Base-by-base conservation (phyloP, 2,888 invertebrate species). In the Acrocyrtus sp. region DNA sequence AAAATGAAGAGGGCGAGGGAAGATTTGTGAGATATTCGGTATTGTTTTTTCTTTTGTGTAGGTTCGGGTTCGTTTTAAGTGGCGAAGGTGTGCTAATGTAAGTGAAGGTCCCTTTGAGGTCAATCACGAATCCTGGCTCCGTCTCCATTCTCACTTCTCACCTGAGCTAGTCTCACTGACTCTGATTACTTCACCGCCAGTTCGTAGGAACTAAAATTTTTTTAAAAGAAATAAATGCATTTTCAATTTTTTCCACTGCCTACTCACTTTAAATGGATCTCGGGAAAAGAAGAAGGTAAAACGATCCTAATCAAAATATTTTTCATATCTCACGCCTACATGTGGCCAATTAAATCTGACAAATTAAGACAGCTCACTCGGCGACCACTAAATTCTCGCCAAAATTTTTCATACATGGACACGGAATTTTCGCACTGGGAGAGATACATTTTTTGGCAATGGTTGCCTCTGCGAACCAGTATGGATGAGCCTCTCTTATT, bases 91-190 rank as follows among this genome's bases (percentile, higher is more conserved):
- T 34, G 34, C 34, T 41, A 24, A 63, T 61, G 39, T 43, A 61
- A 72, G 72, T 72, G 72, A 72, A 72, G 66, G 72, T 63, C 66
- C 72, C 72, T 72, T 72, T 72, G 66, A 72, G 72, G 72, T 72
- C 72, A 72, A 65, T 72, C 72, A 72, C 62, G 72, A 72, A 29
- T 70, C 65, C 19, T 34, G 34, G 34, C 34, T 34, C 34, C 34
- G 12, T 34, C 12, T 34, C 34, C 34, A 34, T 34, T 34, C 34
- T 34, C 34, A 34, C 22, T n/a, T 45, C 12, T 45, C 45, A 45
- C 50, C 50, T 50, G 8, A 50, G 12, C 21, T 21, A 53, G 17
- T 53, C 26, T 53, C 24, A 53, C 26, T 24, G 8, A n/a, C 17
- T 5, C 26, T 53, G 29, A n/a, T 53, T 15, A 45, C 26, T 53